phyloP scores from a whole-genome alignment of 2,888 invertebrate genomes.

The Carterocephalus palaemon region DNA sequence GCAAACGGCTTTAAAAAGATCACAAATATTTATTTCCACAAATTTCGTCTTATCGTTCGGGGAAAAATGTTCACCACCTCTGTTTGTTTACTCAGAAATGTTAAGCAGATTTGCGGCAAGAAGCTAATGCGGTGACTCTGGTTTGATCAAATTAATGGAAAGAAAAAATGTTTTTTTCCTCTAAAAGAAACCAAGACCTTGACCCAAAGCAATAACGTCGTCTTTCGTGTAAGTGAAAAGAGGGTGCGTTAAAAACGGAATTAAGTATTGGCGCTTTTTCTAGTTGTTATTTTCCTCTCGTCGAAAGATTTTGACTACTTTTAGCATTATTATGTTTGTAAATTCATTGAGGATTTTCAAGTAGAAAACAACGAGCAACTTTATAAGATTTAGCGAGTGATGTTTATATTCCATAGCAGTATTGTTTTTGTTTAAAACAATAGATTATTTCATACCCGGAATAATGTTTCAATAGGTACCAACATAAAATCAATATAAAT shows the following conservation, averaged over 20 bases:
- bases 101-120: constrained; percentile 58
- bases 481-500: too few species aligned
- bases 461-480: too few species aligned
- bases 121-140: constrained; percentile 54
- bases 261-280: constrained; percentile 26
- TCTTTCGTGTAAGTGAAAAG: constrained; percentile 1
- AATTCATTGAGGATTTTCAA: constrained; percentile 10
- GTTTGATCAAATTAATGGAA: constrained; percentile 51
- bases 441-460: too few species aligned
- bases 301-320: constrained; percentile 33
- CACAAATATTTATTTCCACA: not conserved
- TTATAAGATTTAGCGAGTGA: constrained; percentile 5
- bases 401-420: too few species aligned
- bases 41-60: not conserved
- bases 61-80: constrained; percentile 20
- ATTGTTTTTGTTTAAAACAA: too few species aligned
- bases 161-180: constrained; percentile 34
- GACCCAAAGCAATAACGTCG: not conserved
- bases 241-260: constrained; percentile 11
- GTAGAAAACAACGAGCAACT: not conserved
- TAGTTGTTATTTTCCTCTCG: constrained; percentile 36
- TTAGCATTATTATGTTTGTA: constrained; percentile 28
- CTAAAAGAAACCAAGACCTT: constrained; percentile 14
- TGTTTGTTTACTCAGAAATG: constrained; percentile 56
- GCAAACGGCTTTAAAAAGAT: not conserved